A percentile compares a stretch with the other conserved stretches of the same genome.
Conservation (phyloP, 2,113 vertebrate genomes). For the Eleginops maclovinus region DNA sequence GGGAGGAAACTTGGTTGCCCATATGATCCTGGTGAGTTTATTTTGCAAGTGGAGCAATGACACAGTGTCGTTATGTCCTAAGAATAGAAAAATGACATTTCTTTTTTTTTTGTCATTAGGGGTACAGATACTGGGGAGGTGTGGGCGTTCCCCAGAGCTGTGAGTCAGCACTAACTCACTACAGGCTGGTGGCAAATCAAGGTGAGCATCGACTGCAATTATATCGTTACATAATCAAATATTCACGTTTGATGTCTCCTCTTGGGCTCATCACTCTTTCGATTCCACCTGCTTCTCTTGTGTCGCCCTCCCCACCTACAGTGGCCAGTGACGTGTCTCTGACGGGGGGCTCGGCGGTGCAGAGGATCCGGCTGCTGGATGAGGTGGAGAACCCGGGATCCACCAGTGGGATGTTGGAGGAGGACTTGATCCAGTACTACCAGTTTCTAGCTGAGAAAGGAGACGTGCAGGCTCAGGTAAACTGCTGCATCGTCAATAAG, state of each 20-base stretch:
- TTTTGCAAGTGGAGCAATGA: neutral
- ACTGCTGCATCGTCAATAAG: neutral
- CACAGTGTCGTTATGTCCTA: neutral
- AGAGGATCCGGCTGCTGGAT: constrained; percentile 94
- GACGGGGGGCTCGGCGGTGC: constrained; percentile 95
- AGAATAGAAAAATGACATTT: neutral
- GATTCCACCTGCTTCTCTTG: neutral
- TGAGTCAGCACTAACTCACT: constrained; percentile 97
- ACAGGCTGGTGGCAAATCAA: constrained; percentile 94
- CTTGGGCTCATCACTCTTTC: neutral
- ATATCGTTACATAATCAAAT: neutral
- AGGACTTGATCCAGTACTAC: constrained; percentile 98
- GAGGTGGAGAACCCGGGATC: constrained; percentile 96
- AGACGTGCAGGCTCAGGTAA: constrained; percentile 97
- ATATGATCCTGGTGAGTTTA: constrained; percentile 96
- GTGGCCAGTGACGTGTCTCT: constrained; percentile 97
- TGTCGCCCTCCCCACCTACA: constrained; percentile 55
- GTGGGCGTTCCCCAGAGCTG: constrained; percentile 98
- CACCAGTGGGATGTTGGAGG: constrained; percentile 96
- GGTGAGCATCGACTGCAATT: constrained; percentile 80
- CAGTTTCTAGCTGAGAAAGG: constrained; percentile 99
- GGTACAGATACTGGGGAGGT: constrained; percentile 97
- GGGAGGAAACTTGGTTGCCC: constrained; percentile 95
- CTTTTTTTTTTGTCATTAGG: constrained; percentile 78
- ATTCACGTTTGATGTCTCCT: neutral